Conservation (phyloP, 2,888 invertebrate species). For the Sceliomorpha sp. region DNA sequence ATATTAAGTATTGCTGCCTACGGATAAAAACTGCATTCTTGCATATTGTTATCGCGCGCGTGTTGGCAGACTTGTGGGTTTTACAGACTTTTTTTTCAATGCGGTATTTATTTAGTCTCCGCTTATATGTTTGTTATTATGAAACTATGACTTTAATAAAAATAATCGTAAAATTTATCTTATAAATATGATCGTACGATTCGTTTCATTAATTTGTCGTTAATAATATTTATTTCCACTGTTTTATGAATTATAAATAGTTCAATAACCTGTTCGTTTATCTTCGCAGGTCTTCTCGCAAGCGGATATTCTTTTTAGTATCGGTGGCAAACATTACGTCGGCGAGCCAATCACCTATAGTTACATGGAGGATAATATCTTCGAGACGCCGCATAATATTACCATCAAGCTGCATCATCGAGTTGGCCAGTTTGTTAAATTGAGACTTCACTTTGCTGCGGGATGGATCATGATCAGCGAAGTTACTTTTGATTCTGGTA, state of each 20-base stretch:
- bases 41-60: too few species aligned
- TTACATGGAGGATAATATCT: conserved; percentile 88
- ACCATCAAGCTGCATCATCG: conserved; percentile 90
- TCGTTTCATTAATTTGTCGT: too few species aligned
- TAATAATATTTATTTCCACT: neutral
- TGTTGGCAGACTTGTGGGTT: too few species aligned
- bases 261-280: conserved; percentile 44
- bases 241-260: conserved; percentile 3
- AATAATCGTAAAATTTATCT: too few species aligned
- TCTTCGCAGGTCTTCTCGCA: conserved; percentile 87
- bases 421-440: conserved; percentile 89
- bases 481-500: conserved; percentile 90
- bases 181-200: too few species aligned
- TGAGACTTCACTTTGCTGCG: conserved; percentile 89
- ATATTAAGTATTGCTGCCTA: conserved; percentile 1
- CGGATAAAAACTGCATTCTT: too few species aligned
- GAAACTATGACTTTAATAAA: too few species aligned
- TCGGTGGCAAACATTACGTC: conserved; percentile 89
- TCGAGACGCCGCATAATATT: conserved; percentile 90
- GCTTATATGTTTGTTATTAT: too few species aligned
- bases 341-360: conserved; percentile 88
- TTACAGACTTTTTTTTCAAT: too few species aligned
- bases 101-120: too few species aligned
- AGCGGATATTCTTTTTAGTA: conserved; percentile 89
- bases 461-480: conserved; percentile 95